These are phyloP conservation scores for Hoplostethus atlanticus DNA, from an alignment of 2,797 vertebrate species.

Conservation along the genomic window DNA sequence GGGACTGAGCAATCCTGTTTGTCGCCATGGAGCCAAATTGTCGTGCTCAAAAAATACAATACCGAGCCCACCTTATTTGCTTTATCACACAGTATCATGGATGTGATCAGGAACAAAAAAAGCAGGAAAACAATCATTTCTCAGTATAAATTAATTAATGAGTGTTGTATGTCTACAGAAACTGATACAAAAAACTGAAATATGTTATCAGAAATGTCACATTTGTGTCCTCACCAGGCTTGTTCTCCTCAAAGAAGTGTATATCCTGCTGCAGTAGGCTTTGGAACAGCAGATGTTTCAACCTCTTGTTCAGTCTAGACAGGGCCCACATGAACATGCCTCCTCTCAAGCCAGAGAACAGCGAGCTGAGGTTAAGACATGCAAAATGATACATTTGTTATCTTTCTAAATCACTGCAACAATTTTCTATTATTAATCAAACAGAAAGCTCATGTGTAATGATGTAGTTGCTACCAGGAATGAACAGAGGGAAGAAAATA, in stretches of 20 bases:
- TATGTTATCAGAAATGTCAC: neutral
- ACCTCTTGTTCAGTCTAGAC: slow-evolving; percentile 82
- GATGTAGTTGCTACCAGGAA: neutral
- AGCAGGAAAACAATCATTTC: neutral
- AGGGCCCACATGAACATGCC: slow-evolving; percentile 79
- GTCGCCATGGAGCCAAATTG: too few species aligned
- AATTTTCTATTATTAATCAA: neutral
- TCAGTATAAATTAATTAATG: neutral
- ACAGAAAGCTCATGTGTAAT: neutral
- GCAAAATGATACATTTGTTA: neutral
- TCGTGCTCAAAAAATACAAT: too few species aligned
- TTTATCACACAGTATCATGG: neutral
- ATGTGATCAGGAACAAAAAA: too few species aligned
- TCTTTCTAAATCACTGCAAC: neutral
- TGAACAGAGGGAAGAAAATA: neutral
- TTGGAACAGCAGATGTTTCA: slow-evolving; percentile 85
- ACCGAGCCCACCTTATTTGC: neutral
- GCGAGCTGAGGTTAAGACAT: slow-evolving; percentile 46
- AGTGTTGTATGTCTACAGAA: neutral
- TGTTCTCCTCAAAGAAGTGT: slow-evolving; percentile 88
- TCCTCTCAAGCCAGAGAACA: slow-evolving; percentile 84
- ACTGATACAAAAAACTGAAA: neutral
- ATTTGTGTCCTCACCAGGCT: slow-evolving; percentile 79
- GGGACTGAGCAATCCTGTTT: too few species aligned
- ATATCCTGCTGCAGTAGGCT: slow-evolving; percentile 89